phyloP scores from a whole-genome alignment of 2,888 invertebrate genomes.

The Megastigmus dorsalis region DNA sequence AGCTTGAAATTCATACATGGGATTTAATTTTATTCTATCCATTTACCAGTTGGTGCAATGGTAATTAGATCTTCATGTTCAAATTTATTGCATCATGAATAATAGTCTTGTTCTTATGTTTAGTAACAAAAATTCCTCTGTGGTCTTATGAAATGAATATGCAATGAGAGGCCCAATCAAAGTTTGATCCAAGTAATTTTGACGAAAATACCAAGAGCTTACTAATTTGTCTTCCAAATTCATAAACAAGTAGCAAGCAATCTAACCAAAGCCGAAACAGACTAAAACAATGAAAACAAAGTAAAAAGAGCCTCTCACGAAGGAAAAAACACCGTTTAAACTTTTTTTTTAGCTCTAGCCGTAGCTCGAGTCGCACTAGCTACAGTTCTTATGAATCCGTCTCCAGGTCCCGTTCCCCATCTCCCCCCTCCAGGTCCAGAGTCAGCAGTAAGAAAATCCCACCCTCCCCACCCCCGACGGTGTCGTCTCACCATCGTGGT shows the following conservation, averaged over 20 bases:
- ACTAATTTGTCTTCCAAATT: neutral
- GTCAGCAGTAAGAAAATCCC: constrained; percentile 70
- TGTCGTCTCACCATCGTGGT: constrained; percentile 74
- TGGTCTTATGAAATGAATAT: too few species aligned
- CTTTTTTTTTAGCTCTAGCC: constrained; percentile 73
- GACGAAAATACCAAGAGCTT: neutral
- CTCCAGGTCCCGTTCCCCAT: constrained; percentile 75
- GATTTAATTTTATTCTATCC: too few species aligned
- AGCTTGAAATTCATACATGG: too few species aligned
- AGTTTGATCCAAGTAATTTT: constrained; percentile 11
- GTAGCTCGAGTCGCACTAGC: constrained; percentile 75
- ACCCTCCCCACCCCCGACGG: constrained; percentile 66
- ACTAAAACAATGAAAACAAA: neutral
- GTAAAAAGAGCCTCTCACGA: constrained; percentile 43
- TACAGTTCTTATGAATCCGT: constrained; percentile 75
- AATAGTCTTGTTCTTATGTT: too few species aligned
- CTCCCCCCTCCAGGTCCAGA: constrained; percentile 74
- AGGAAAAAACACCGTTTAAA: constrained; percentile 54
- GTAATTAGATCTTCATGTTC: too few species aligned
- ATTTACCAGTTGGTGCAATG: too few species aligned
- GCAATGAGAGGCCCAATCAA: neutral
- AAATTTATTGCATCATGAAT: too few species aligned
- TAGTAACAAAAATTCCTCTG: too few species aligned
- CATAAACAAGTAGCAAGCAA: neutral
- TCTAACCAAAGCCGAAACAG: constrained; percentile 3